phyloP scores from a whole-genome alignment of 2,113 vertebrate species.

The Xyliphius kryptos region DNA sequence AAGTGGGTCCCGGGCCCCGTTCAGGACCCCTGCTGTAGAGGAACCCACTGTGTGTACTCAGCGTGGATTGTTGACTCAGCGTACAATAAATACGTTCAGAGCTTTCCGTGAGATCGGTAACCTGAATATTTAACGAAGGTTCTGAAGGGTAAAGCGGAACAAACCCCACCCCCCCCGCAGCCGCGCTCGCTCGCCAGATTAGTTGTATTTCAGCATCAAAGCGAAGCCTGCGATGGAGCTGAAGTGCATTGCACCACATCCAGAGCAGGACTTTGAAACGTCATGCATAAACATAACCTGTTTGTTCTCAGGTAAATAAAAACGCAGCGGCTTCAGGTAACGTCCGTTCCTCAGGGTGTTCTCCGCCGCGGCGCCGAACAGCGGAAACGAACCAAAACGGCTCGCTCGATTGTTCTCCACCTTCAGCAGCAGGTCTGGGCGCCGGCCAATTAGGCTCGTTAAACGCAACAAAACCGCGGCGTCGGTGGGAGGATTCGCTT shows the following conservation, averaged over 20 bases:
- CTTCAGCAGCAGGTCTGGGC: conserved; percentile 48
- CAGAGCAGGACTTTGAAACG: conserved; percentile 52
- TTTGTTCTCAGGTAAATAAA: conserved; percentile 52
- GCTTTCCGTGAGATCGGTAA: too few relatives aligned
- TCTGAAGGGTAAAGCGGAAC: too few relatives aligned
- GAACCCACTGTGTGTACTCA: too few relatives aligned
- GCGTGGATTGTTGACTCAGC: too few relatives aligned
- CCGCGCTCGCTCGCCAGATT: background rate
- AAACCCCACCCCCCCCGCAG: background rate
- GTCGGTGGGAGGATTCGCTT: conserved; percentile 70
- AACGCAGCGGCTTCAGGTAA: conserved; percentile 32
- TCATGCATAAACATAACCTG: conserved; percentile 65
- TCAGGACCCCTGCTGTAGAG: too few relatives aligned
- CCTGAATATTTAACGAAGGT: too few relatives aligned
- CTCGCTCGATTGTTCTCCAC: conserved; percentile 41
- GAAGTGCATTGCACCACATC: conserved; percentile 49
- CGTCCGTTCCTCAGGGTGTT: conserved; percentile 51
- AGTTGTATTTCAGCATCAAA: background rate
- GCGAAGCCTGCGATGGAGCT: conserved; percentile 19
- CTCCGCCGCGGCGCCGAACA: conserved; percentile 41
- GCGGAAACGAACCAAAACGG: conserved; percentile 42
- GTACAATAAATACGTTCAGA: too few relatives aligned
- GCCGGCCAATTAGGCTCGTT: conserved; percentile 68
- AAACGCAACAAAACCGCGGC: conserved; percentile 69
- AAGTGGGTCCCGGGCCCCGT: too few relatives aligned